Conservation (phyloP, 2,113 vertebrate genomes). For the Gambusia holbrooki region DNA sequence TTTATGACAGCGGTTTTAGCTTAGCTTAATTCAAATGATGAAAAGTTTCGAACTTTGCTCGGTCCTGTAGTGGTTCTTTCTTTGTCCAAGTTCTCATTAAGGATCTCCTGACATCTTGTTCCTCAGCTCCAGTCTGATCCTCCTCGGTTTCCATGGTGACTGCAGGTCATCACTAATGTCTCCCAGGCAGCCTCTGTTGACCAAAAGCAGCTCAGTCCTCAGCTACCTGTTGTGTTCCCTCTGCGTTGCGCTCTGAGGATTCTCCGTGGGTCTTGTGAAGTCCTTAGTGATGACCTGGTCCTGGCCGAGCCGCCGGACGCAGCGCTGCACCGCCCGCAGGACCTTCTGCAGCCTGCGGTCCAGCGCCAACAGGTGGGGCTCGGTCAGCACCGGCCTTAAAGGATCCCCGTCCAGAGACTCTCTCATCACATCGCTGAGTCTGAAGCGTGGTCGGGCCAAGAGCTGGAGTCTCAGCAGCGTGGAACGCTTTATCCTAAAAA, state of each 20-base stretch:
- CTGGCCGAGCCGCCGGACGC: conserved; percentile 81
- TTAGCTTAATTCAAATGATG: background rate
- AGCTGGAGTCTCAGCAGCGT: conserved; percentile 87
- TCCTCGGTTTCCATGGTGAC: too few relatives aligned
- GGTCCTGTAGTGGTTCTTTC: background rate
- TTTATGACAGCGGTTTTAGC: background rate
- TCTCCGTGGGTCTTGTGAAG: conserved; percentile 34
- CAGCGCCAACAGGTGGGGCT: conserved; percentile 89
- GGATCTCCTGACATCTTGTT: background rate
- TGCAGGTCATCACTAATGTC: background rate
- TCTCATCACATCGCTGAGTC: conserved; percentile 91
- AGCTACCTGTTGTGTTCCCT: conserved; percentile 49
- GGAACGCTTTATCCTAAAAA: conserved; percentile 87
- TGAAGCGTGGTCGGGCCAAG: conserved; percentile 80
- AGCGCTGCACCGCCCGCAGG: conserved; percentile 81
- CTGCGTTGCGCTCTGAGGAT: conserved; percentile 22
- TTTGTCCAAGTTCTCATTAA: background rate
- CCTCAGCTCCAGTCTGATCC: background rate
- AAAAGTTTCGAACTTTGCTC: background rate
- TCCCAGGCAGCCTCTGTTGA: background rate
- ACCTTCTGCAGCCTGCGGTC: conserved; percentile 87
- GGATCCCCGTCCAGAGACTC: conserved; percentile 88
- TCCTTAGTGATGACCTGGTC: conserved; percentile 81
- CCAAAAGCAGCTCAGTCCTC: conserved; percentile 1
- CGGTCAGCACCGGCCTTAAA: conserved; percentile 85